Base-by-base conservation (phyloP, 2,797 vertebrate species). In the Argya squamiceps region DNA sequence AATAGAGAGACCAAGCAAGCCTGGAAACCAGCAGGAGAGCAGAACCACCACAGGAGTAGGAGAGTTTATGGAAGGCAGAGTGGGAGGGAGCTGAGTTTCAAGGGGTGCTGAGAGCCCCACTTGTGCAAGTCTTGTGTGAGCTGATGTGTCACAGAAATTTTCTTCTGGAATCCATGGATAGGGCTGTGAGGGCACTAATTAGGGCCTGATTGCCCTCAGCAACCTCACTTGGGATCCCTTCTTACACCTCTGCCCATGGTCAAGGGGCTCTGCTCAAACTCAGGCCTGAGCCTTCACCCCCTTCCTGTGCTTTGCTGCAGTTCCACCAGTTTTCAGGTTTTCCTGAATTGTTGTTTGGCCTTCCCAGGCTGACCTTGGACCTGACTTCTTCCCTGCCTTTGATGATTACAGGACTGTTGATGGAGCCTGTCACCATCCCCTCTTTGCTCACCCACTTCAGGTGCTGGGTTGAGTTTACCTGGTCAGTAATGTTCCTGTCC, bases 391-490 rank as follows among this genome's bases (percentile, higher is more conserved):
- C 20, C 16, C 19, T 36, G 39, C 49, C 46, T 82, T 78, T 87
- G 58, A 29, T 0, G 0, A 9, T 44, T 20, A 18, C 0, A 3
- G 59, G 15, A 29, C 34, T 47, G n/a, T 19, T 56, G 50, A 26
- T 30, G 26, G 3, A 65, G 6, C 9, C 29, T 46, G 20, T 50
- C 85, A 52, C 29, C 14, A 16, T 63, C 24, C 14, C 22, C 15
- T 47, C 19, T 68, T 39, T 77, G 58, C 56, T 84, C 37, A 36
- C 17, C 15, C 44, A 7, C 27, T 15, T n/a, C 16, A n/a, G 27
- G 8, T 34, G 11, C 71, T 69, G 49, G 21, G 22, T 53, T 44
- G 52, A 49, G 32, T 65, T 75, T 32, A n/a, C 12, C 37, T 56
- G 58, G 15, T 50, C 47, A 41, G 43, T 32, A 9, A 78, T 39